phyloP scores from a whole-genome alignment of 92 coral and sea anemone genomes.

The Pocillopora meandrina region DNA sequence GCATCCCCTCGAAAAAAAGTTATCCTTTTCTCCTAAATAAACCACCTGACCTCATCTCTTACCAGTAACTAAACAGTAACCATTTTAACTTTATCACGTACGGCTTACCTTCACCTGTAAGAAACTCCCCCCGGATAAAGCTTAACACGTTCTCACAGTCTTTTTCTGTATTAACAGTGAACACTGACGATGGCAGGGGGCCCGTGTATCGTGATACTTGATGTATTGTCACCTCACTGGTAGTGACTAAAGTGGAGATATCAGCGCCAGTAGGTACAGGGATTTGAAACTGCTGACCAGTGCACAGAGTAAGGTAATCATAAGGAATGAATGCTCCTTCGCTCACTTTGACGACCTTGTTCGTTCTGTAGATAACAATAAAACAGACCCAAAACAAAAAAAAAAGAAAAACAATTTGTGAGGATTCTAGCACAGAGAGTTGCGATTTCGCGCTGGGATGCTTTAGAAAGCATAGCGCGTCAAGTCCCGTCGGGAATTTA shows the following conservation, averaged over 20 bases:
- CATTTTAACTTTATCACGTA: too few species aligned
- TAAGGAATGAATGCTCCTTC: constrained; percentile 86
- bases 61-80: too few species aligned
- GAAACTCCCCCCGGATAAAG: constrained; percentile 77
- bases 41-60: too few species aligned
- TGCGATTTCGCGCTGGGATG: too few species aligned
- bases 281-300: constrained; percentile 92
- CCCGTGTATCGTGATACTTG: constrained; percentile 70
- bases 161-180: constrained; percentile 76
- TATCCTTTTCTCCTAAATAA: too few species aligned
- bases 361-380: constrained; percentile 57
- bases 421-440: background rate
- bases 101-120: constrained; percentile 66
- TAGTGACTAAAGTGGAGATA: constrained; percentile 90
- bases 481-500: too few species aligned
- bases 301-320: constrained; percentile 91
- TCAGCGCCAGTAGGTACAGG: constrained; percentile 96
- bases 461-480: too few species aligned
- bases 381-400: too few species aligned
- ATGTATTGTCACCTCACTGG: constrained; percentile 87
- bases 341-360: constrained; percentile 67
- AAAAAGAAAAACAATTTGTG: background rate
- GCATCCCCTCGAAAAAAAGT: too few species aligned
- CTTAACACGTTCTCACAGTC: constrained; percentile 72
- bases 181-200: constrained; percentile 75